Base-by-base conservation (phyloP, 1,140 invertebrate genomes). In the Sminthurinus signatus region DNA sequence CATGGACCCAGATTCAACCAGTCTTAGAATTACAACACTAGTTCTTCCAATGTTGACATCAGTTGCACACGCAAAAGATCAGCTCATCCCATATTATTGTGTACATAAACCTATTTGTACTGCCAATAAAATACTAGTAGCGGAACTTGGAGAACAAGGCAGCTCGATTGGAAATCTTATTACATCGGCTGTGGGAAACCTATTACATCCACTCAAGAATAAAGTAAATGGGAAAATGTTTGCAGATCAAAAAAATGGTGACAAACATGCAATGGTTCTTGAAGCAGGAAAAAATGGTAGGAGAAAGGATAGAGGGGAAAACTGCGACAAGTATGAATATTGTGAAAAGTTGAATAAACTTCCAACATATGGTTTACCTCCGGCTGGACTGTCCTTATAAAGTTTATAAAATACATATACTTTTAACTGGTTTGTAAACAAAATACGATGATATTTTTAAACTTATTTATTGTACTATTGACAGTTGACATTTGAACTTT, bases 41-140 rank as follows among this genome's bases (percentile, higher is more conserved):
- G 15, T 64, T 50, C 15, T 21, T 31, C 51, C 51, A 17, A 50
- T 60, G 52, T 17, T 60, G 56, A 60, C 61, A 19, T 56, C 66
- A 1, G 66, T 61, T 1, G 61, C 61, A 2, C 66, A 68, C 31
- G 66, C 62, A 1, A 39, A 58, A 43, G 66, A 68, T 36, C 28
- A 62, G 17, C 48, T 68, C n/a, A 44, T 68, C 31, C 61, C n/a
- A n/a, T 12, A 52, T 1, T 21, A 55, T 5, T 68, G 66, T 50
- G 62, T 60, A 21, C 44, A 64, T 29, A 25, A 32, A 23, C 58
- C 46, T 10, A 39, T 68, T 46, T 68, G 66, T 25, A n/a, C 31
- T 12, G 61, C 62, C 3, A 68, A 68, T 28, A 17, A 17, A n/a
- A 23, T 64, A 0, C 43, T 68, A 17, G 61, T 64, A 1, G 21